Base-by-base conservation (phyloP, 2,888 invertebrate genomes). In the Neocrepidodera transversa region DNA sequence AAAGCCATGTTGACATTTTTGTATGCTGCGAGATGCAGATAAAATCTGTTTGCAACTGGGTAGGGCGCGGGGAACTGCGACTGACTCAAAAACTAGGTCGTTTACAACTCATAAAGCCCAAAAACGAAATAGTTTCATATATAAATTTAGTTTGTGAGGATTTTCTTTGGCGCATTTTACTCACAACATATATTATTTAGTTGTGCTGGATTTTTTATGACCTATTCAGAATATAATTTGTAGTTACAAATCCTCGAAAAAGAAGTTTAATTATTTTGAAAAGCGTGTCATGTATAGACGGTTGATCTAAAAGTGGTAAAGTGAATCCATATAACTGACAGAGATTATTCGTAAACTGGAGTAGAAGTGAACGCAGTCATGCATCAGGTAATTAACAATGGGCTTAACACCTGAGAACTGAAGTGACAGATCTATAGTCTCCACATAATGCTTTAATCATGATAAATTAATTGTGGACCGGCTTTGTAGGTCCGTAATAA, bases 101-200 rank as follows among this genome's bases (percentile, higher is more conserved):
- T 74, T 73, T 71, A 72, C 74, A 73, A 71, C 67, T 72, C 72
- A 73, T 74, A 73, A 74, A 74, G 67, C 69, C 69, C 72, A 17
- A 71, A 72, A 69, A 72, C 62, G 64, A 66, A 65, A 71, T 74
- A 74, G 73, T 74, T 73, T 68, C 68, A 65, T 68, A 61, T 65
- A 63, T 51, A 40, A 63, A 62, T 63, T 53, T 61, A 58, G 62
- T 67, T 64, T 64, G 64, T 65, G 49, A 43, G 47, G 60, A 60
- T 59, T 28, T 53, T 56, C 57, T 59, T 54, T 58, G 61, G 58
- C 52, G 55, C 52, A 28, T 40, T 28, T 14, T 50, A 50, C 56
- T 13, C 11, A 32, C 32, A 11, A 32, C 32, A 3, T 13, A 30
- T 23, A 60, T 63, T 65, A 55, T 45, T 60, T 64, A 59, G 28